Evolutionary conservation across 1,140 invertebrate genomes (phyloP).

Genomic region (Oppia nitens): DNA sequence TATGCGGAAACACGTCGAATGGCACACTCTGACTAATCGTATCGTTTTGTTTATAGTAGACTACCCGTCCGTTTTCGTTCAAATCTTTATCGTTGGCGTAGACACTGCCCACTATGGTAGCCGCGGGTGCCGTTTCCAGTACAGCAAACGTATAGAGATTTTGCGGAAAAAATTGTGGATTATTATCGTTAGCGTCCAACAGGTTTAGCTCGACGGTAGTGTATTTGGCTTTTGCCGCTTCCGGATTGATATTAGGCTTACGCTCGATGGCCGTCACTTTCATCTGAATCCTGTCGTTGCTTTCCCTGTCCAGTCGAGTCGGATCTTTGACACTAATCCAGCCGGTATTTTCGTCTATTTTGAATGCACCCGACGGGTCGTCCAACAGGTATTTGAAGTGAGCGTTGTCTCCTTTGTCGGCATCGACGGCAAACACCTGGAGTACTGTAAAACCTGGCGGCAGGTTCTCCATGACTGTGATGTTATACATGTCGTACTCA

Average conservation of each 20-base stretch:
- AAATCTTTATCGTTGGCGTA: constrained; percentile 24
- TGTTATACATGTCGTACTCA: constrained; percentile 70
- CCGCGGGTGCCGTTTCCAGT: constrained; percentile 23
- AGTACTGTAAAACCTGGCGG: constrained; percentile 66
- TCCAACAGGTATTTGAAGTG: constrained; percentile 60
- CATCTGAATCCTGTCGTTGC: constrained; percentile 29
- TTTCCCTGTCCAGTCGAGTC: constrained; percentile 56
- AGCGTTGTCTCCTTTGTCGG: constrained; percentile 49
- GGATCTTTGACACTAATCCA: constrained; percentile 67
- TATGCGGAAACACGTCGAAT: constrained; percentile 23
- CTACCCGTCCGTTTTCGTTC: constrained; percentile 23
- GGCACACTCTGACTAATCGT: constrained; percentile 20
- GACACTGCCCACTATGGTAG: constrained; percentile 22
- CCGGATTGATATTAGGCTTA: constrained; percentile 24
- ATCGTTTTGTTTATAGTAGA: constrained; percentile 32
- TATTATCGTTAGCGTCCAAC: constrained; percentile 70
- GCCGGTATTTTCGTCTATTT: constrained; percentile 53
- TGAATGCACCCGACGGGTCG: constrained; percentile 54
- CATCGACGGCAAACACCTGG: constrained; percentile 38
- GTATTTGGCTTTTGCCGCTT: constrained; percentile 11
- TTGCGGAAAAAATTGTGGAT: constrained; percentile 58
- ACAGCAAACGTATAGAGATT: constrained; percentile 44
- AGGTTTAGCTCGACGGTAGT: constrained; percentile 40
- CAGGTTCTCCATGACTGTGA: constrained; percentile 74
- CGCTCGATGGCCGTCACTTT: constrained; percentile 20